Evolutionary conservation across 2,888 invertebrate species (phyloP), one percentile per base, ranked within the genome.

Genomic region (Tupiocoris notatus): DNA sequence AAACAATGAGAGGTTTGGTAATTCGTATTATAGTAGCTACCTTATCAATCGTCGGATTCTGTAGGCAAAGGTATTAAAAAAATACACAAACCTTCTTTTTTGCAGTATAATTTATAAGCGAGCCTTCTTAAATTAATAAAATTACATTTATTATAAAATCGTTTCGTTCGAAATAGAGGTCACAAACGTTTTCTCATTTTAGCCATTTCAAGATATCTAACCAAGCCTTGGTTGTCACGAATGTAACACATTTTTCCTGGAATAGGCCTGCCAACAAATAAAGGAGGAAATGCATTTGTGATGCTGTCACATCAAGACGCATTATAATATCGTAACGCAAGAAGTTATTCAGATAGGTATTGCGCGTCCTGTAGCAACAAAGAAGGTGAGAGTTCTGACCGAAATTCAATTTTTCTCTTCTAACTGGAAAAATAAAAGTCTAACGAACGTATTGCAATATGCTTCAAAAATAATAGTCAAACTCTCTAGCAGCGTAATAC

Each of bases 131-230:
- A 39, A 39, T 39, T 39, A 39, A 39, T 39, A 39, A 39, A 39
- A 39, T 39, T 39, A 39, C 12, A 39, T 67, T 67, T 67, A 9
- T 67, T 57, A 67, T 23, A 18, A 70, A 70, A 70, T 70, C 70
- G 70, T 59, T 70, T 70, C 70, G 61, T 70, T 70, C 70, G 61
- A 70, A 70, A 58, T 70, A 70, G 70, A 70, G 70, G 70, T 59
- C 24, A 59, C 70, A 57, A 56, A 39, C 12, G 21, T 3, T 59
- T 59, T 70, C 24, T 59, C 70, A 70, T 25, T 67, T 24, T 21
- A 9, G 23, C 22, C 18, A 24, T 58, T n/a, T 59, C 59, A 59
- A 24, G 57, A 23, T 17, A 21, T 1, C 18, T 17, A 21, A 39
- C 54, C 18, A 54, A 67, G 22, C 57, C 3, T 67, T 54, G 57